Evolutionary conservation across 2,888 invertebrate species (phyloP).

Genomic region (Liodrosophila aerea): DNA sequence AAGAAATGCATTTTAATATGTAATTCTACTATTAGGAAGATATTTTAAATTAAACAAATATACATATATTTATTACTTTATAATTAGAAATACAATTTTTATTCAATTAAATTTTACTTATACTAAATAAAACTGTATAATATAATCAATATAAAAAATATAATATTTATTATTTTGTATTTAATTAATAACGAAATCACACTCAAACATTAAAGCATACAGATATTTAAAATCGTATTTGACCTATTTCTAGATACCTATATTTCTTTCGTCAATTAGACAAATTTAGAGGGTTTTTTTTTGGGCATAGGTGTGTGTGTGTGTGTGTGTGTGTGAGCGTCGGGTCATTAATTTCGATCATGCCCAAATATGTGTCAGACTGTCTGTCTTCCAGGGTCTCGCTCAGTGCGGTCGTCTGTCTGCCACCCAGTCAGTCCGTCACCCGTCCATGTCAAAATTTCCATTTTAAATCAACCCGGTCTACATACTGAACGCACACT

Average conservation of each 20-base stretch:
- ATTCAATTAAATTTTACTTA: neutral
- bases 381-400: conserved; percentile 63
- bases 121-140: neutral
- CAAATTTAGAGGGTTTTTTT: conserved; percentile 17
- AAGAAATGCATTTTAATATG: too few species aligned
- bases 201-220: neutral
- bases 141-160: too few species aligned
- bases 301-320: conserved; percentile 13
- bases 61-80: too few species aligned
- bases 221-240: conserved; percentile 22
- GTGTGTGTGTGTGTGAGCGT: conserved; percentile 44
- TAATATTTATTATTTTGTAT: too few species aligned
- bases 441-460: conserved; percentile 48
- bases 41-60: too few species aligned
- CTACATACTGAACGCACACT: conserved; percentile 37
- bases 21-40: too few species aligned
- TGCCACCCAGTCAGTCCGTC: conserved; percentile 44
- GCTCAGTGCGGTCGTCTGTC: conserved; percentile 17
- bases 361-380: conserved; percentile 76
- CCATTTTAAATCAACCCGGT: conserved; percentile 53
- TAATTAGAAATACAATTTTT: too few species aligned
- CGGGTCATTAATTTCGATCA: conserved; percentile 79
- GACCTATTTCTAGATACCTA: conserved; percentile 53
- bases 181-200: too few species aligned
- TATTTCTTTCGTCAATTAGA: conserved; percentile 32